Evolutionary conservation across 2,888 invertebrate genomes (phyloP), one percentile per base, ranked within the genome.

Genomic region (Cerastis rubricosa): DNA sequence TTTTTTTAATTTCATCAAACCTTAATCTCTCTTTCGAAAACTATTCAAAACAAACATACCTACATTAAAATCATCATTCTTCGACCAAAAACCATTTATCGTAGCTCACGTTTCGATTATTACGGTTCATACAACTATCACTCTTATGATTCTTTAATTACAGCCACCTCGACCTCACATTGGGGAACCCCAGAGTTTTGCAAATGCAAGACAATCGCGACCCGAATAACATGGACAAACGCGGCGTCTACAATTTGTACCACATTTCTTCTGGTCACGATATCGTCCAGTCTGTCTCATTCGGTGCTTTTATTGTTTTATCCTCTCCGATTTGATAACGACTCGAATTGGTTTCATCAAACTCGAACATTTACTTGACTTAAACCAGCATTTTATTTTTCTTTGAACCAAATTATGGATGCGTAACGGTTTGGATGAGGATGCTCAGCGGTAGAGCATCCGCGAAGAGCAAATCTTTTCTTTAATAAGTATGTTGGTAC

Each of bases 241-340:
- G 76, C 79, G 75, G 57, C 85, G 87, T 85, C 88, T 84, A 90
- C 89, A 89, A 91, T 89, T 90, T 88, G 89, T 89, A 89, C 87
- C 87, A 88, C 82, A 85, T 90, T 87, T 83, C 75, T 85, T 77
- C 76, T 75, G 88, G 91, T 90, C 91, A 91, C 91, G 92, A 90
- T 87, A 89, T 83, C 80, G 84, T 67, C 81, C 83, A 87, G 81
- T 74, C 73, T 80, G 79, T 76, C 71, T 85, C 61, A 76, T 81
- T 77, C 83, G 71, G 71, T 47, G 83, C 78, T 83, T 86, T 83
- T 49, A 75, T 82, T 25, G 25, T 71, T 77, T 86, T 77, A 1
- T 40, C 45, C 19, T 57, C 0, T 40, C 66, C 86, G 82, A 86
- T 69, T 51, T 61, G 71, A 57, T 49, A 25, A 40, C 40, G 66